Evolutionary conservation across 2,797 vertebrate species (phyloP), one percentile per base, ranked within the genome.

Genomic region (Pitangus sulphuratus): DNA sequence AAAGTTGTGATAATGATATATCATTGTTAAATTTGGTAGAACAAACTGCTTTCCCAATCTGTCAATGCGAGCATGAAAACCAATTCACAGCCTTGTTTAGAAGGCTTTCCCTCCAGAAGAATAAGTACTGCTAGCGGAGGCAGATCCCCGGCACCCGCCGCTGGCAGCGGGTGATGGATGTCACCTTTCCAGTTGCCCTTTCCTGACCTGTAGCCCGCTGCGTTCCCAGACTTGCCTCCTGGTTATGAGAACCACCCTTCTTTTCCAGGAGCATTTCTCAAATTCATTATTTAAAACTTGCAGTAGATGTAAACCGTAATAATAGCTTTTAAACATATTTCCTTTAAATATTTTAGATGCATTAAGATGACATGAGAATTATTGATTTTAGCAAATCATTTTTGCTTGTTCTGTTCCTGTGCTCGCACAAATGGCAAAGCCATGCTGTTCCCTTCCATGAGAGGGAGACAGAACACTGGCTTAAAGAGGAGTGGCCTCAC

Each of bases 21-120:
- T 99, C 99, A 99, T 99, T 99, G 99, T 99, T 99, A 99, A 99
- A 99, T 99, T 99, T 99, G 99, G 99, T 99, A 99, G 99, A 99
- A 99, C 99, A 99, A 99, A 99, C 99, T 98, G 99, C 98, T 99
- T 99, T 99, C 98, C 98, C 99, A 98, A 99, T 99, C 98, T 98
- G 98, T 99, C 99, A 98, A 99, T 99, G 98, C 91, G 88, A 97
- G 97, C 98, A 98, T 97, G 98, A 98, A 98, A 98, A 98, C 97
- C 98, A 98, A 98, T 98, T 99, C 98, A 97, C 97, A 98, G 97
- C 97, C 98, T 98, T 97, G 97, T 98, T 98, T 98, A 98, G 97
- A 97, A 96, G 97, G 97, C 96, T 98, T 96, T 98, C 95, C 97
- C 97, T 87, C 97, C 97, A 95, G 95, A 96, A 98, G 97, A 97